Percentiles rank a stretch among this genome's conserved stretches.
Evolutionary conservation across 2,797 vertebrate genomes (phyloP).

Genomic region (Coilia nasus): DNA sequence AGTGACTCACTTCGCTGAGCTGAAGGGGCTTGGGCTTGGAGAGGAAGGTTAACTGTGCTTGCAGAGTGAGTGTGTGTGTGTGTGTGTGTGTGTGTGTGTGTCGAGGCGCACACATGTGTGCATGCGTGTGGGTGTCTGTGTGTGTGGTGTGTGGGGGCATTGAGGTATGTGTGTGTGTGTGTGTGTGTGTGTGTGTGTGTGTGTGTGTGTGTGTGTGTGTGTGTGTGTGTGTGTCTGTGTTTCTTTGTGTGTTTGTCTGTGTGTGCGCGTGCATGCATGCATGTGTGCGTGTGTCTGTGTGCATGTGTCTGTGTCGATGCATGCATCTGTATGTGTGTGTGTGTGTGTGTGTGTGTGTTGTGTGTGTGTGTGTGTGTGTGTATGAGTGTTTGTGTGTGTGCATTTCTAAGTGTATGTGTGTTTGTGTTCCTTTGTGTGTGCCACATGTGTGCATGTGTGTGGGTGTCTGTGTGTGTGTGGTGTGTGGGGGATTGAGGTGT

Average conservation of each 20-base stretch:
- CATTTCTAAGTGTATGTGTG: too few relatives aligned
- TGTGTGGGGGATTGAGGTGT: background rate
- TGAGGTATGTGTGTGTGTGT: slow-evolving; percentile 43
- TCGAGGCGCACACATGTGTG: too few relatives aligned
- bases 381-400: too few relatives aligned
- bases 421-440: background rate
- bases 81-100: too few relatives aligned
- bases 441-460: background rate
- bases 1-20: too few relatives aligned
- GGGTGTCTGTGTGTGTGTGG: slow-evolving; percentile 16
- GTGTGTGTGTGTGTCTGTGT: too few relatives aligned
- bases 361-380: background rate
- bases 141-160: background rate
- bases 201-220: too few relatives aligned
- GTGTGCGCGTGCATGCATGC: background rate
- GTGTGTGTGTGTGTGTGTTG: background rate
- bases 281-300: slow-evolving; percentile 44
- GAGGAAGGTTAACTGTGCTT: too few relatives aligned
- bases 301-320: background rate
- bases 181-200: slow-evolving; percentile 16
- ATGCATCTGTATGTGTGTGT: background rate
- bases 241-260: too few relatives aligned
- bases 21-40: too few relatives aligned
- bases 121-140: too few relatives aligned
- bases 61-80: too few relatives aligned